phyloP scores from a whole-genome alignment of 2,113 vertebrate genomes.

The Cyanoramphus novaezelandiae region DNA sequence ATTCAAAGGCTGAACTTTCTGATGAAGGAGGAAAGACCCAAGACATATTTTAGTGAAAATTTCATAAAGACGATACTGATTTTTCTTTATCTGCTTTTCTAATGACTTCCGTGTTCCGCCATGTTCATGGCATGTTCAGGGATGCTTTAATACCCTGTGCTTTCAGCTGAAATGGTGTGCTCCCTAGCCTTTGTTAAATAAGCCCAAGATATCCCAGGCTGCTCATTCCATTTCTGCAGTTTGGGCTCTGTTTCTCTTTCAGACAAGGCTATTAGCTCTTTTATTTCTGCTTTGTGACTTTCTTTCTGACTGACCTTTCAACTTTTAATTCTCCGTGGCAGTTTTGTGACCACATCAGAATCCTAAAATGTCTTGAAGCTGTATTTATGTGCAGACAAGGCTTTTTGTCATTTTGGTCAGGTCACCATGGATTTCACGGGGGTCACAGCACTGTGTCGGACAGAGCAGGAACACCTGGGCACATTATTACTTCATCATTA shows the following conservation, averaged over 20 bases:
- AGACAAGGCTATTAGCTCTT: background rate
- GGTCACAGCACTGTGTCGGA: background rate
- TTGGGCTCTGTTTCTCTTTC: accelerated
- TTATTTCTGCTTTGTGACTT: background rate
- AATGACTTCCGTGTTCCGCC: accelerated
- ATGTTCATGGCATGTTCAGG: accelerated
- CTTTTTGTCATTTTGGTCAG: background rate
- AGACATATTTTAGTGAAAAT: background rate
- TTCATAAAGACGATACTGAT: background rate
- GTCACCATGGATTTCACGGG: background rate
- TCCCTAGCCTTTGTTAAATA: background rate
- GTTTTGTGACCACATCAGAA: background rate
- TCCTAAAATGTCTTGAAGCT: accelerated
- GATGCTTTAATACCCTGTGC: background rate
- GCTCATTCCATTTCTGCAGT: background rate
- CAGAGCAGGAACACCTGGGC: background rate
- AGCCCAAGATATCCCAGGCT: background rate
- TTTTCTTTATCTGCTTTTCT: background rate
- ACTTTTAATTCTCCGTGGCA: background rate
- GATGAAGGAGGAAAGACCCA: background rate
- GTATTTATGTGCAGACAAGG: background rate
- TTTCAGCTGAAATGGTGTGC: background rate
- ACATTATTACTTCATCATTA: background rate
- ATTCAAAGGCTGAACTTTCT: background rate
- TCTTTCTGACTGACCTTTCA: background rate